phyloP scores from a whole-genome alignment of 2,113 vertebrate species.

The Triplophysa dalaica region DNA sequence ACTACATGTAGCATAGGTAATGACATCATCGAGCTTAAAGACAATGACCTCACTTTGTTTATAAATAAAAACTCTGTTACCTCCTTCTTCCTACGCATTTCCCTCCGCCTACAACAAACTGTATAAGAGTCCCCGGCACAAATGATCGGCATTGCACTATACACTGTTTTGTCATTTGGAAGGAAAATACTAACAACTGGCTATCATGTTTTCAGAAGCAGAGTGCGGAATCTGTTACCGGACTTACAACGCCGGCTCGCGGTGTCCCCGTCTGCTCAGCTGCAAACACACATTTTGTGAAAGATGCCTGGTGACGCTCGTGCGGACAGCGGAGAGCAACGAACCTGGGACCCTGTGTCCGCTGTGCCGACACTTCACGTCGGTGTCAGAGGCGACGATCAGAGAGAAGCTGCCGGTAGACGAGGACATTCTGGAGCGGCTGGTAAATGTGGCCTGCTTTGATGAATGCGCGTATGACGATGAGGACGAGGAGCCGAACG shows the following conservation, averaged over 20 bases:
- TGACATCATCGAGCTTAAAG: constrained; percentile 56
- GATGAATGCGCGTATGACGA: constrained; percentile 20
- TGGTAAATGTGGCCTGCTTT: constrained; percentile 50
- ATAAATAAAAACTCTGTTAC: not conserved
- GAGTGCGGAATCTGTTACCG: constrained; percentile 76
- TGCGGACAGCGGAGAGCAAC: not conserved
- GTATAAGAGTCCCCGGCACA: constrained; percentile 37
- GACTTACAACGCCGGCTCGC: constrained; percentile 61
- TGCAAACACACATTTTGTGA: constrained; percentile 75
- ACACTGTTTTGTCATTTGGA: not conserved
- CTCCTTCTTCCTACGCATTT: constrained; percentile 25
- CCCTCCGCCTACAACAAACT: not conserved
- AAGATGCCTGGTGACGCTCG: constrained; percentile 65
- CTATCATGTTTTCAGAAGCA: constrained; percentile 63
- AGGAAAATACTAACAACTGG: not conserved
- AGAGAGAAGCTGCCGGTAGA: constrained; percentile 62
- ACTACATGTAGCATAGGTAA: not conserved
- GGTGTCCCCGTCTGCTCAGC: constrained; percentile 69
- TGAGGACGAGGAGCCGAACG: constrained; percentile 27
- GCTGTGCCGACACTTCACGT: constrained; percentile 66
- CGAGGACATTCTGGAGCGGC: constrained; percentile 58
- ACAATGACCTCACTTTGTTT: constrained; percentile 36
- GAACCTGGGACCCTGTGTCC: constrained; percentile 62
- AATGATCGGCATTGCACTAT: not conserved
- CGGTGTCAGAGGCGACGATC: constrained; percentile 48